Conservation (phyloP, 2,113 vertebrate species). For the Natator depressus region DNA sequence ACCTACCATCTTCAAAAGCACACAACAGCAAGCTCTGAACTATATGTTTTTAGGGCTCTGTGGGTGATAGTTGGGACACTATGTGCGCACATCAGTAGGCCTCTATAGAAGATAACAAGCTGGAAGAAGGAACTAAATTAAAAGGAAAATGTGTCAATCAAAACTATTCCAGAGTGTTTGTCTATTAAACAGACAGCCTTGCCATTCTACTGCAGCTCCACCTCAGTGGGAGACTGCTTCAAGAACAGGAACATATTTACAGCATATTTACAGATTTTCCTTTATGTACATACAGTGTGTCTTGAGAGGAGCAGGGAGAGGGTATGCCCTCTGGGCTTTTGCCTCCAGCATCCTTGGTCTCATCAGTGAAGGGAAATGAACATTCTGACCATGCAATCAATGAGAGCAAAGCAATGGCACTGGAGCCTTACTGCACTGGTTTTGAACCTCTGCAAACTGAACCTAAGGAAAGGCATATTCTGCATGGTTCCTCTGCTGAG, state of each 20-base stretch:
- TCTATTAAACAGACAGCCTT: not conserved
- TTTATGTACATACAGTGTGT: not conserved
- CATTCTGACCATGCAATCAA: not conserved
- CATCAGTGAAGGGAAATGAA: not conserved
- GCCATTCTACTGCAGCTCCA: no score
- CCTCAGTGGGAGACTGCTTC: not conserved
- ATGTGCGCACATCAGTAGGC: not conserved
- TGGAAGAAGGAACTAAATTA: not conserved
- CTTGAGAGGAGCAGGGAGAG: not conserved
- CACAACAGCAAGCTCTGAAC: accelerated
- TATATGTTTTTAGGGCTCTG: not conserved
- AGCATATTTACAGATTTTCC: not conserved
- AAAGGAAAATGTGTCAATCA: not conserved
- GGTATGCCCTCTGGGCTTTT: not conserved
- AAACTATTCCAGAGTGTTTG: not conserved
- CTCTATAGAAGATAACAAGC: not conserved
- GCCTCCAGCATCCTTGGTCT: no score
- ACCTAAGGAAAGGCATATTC: not conserved
- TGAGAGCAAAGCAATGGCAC: not conserved
- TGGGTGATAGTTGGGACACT: not conserved
- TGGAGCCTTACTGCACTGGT: accelerated
- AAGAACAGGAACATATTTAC: not conserved
- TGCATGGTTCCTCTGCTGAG: not conserved
- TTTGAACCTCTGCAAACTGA: not conserved
- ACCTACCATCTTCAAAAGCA: not conserved